phyloP scores from a whole-genome alignment of 2,797 vertebrate genomes.

The Peromyscus attwateri region DNA sequence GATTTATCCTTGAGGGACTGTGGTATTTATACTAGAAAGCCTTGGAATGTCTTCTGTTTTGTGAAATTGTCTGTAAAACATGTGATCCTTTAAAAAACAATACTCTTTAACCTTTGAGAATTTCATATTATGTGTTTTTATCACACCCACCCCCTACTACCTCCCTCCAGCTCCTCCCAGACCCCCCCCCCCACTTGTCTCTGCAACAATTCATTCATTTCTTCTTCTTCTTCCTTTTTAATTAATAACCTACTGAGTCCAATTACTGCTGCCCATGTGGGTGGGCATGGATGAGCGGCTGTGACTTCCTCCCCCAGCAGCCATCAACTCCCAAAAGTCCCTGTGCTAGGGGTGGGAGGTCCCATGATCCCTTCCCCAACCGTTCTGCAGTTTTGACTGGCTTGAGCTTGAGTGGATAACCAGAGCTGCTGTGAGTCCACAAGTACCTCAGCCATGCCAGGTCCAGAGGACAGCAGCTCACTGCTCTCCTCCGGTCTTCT shows the following conservation, averaged over 20 bases:
- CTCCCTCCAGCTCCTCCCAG: neutral
- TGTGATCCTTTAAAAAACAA: neutral
- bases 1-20: neutral
- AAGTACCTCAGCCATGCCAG: too few relatives aligned
- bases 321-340: neutral
- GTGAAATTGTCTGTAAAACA: conserved; percentile 55
- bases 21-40: conserved; percentile 25
- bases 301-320: neutral
- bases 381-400: neutral
- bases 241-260: neutral
- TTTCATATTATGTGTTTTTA: neutral
- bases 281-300: neutral
- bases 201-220: neutral
- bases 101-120: neutral
- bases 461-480: neutral
- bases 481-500: neutral
- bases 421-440: too few relatives aligned
- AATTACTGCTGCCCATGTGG: neutral
- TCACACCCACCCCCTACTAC: neutral
- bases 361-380: neutral
- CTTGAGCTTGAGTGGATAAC: neutral
- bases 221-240: neutral
- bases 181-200: neutral
- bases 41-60: conserved; percentile 53
- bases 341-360: neutral